Conservation (phyloP, 2,797 vertebrate genomes). For the Sebastes baramenuke region DNA sequence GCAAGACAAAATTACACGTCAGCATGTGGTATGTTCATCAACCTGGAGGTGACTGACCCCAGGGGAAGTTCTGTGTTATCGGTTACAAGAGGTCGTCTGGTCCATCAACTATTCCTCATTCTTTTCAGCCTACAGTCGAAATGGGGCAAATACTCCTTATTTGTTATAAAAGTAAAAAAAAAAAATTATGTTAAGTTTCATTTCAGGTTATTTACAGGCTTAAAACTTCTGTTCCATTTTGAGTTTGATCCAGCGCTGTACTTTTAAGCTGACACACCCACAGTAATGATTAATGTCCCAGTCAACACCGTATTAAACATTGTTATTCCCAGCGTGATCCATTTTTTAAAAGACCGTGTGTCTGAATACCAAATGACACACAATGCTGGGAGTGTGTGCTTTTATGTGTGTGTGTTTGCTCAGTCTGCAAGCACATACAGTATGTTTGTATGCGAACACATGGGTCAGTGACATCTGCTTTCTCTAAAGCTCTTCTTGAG, state of each 20-base stretch:
- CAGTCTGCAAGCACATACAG: background rate
- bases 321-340: slow-evolving; percentile 10
- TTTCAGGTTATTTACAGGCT: background rate
- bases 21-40: slow-evolving; percentile 31
- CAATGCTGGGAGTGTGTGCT: background rate
- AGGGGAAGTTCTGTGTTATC: background rate
- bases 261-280: background rate
- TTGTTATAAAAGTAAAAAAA: background rate
- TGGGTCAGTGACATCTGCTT: slow-evolving; percentile 27
- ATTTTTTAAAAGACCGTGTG: slow-evolving; percentile 1
- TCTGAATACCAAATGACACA: background rate
- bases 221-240: background rate
- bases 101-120: background rate
- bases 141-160: background rate
- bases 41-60: slow-evolving; percentile 56
- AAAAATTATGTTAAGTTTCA: background rate
- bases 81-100: slow-evolving; percentile 15
- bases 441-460: slow-evolving; percentile 11
- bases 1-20: slow-evolving; percentile 3
- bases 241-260: background rate
- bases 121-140: background rate
- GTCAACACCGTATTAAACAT: slow-evolving; percentile 13
- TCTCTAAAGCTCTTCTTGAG: slow-evolving; percentile 15
- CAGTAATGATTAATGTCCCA: slow-evolving; percentile 6
- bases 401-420: slow-evolving; percentile 29